These are phyloP conservation scores for Drosophila obscura DNA, from an alignment of 1,140 invertebrate genomes.

Conservation along the genomic window DNA sequence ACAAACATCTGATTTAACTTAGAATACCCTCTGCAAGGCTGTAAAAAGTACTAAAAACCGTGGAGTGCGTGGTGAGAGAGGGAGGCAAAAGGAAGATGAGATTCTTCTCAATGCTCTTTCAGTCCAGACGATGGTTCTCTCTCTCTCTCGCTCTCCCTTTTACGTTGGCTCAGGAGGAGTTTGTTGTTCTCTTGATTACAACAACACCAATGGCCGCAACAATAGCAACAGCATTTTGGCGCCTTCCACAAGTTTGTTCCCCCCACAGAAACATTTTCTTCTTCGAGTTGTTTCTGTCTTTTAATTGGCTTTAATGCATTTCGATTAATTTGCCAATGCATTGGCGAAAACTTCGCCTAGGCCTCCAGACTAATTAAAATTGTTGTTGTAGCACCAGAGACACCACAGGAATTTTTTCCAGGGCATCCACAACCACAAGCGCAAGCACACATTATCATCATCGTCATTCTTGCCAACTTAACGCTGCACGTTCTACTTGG, in stretches of 20 bases:
- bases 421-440: slow-evolving; percentile 3
- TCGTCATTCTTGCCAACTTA: background rate
- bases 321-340: slow-evolving; percentile 74
- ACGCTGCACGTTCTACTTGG: slow-evolving; percentile 10
- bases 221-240: slow-evolving; percentile 19
- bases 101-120: too few species aligned
- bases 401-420: slow-evolving; percentile 26
- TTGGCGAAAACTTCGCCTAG: slow-evolving; percentile 48
- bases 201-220: slow-evolving; percentile 22
- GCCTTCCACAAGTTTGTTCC: slow-evolving; percentile 16
- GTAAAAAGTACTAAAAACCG: too few species aligned
- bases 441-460: slow-evolving; percentile 20
- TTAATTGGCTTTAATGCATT: slow-evolving; percentile 76
- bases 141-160: background rate
- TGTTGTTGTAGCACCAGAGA: slow-evolving; percentile 52
- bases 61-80: too few species aligned
- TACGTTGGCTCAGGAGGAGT: slow-evolving; percentile 5
- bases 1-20: too few species aligned
- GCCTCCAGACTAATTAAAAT: slow-evolving; percentile 75
- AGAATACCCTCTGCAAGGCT: too few species aligned
- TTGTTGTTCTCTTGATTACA: slow-evolving; percentile 54
- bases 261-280: background rate
- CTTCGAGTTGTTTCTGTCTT: slow-evolving; percentile 17
- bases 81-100: too few species aligned
- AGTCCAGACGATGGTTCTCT: too few species aligned